A percentile compares a stretch with the other conserved stretches of the same genome.
These are phyloP conservation scores for Epinephelus fuscoguttatus DNA, from an alignment of 2,113 vertebrate genomes.

Conservation along the genomic window DNA sequence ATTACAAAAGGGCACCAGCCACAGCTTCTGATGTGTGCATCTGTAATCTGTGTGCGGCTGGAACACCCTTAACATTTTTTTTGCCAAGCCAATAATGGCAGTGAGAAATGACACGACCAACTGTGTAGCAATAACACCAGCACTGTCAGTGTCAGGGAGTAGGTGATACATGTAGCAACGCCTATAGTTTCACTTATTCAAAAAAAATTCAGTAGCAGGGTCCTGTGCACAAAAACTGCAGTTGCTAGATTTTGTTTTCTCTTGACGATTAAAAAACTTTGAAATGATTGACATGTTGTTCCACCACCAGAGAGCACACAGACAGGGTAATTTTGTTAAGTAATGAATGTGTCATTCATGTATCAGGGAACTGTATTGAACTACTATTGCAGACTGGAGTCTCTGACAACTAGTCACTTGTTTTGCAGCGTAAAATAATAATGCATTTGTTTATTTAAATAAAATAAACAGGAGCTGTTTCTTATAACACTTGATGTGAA, in stretches of 20 bases:
- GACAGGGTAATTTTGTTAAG: too few relatives aligned
- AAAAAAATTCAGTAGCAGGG: too few relatives aligned
- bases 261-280: neutral
- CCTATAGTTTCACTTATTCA: neutral
- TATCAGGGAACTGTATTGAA: too few relatives aligned
- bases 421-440: neutral
- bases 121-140: neutral
- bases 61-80: neutral
- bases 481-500: neutral
- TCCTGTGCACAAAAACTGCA: too few relatives aligned
- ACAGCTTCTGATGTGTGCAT: slow-evolving; percentile 2
- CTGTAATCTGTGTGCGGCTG: neutral
- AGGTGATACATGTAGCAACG: neutral
- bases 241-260: neutral
- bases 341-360: too few relatives aligned
- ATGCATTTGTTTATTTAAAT: neutral
- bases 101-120: neutral
- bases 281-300: too few relatives aligned
- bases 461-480: neutral
- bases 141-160: neutral
- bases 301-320: too few relatives aligned
- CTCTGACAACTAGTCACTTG: too few relatives aligned
- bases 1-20: slow-evolving; percentile 6
- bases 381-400: too few relatives aligned
- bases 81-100: neutral